Percentiles rank a stretch among this genome's conserved stretches.
phyloP scores from a whole-genome alignment of 1,140 invertebrate species.

The Cepaea nemoralis region DNA sequence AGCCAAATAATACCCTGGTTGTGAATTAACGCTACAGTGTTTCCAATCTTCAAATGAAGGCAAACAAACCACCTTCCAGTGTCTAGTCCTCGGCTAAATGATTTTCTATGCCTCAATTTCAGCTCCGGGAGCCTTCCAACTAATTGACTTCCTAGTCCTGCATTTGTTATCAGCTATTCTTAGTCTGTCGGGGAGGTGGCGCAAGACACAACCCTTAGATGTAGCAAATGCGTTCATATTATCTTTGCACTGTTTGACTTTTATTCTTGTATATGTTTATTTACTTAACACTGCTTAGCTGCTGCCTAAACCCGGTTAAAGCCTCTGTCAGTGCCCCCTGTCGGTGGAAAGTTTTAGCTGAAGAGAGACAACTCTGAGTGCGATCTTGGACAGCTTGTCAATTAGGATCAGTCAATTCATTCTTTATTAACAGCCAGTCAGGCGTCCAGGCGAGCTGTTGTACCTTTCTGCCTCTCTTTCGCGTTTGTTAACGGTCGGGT shows the following conservation, averaged over 20 bases:
- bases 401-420: not conserved
- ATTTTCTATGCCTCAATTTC: too few species aligned
- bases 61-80: too few species aligned
- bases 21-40: too few species aligned
- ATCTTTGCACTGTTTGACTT: not conserved
- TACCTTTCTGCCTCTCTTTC: not conserved
- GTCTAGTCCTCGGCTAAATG: too few species aligned
- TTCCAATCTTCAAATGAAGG: too few species aligned
- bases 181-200: too few species aligned
- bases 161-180: too few species aligned
- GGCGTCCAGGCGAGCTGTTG: not conserved
- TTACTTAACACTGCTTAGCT: not conserved
- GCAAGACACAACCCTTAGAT: too few species aligned
- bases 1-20: too few species aligned
- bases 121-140: too few species aligned
- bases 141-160: too few species aligned
- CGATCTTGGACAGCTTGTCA: slow-evolving; percentile 6
- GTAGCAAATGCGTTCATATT: not conserved
- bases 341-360: not conserved
- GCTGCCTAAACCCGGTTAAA: not conserved
- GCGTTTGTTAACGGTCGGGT: not conserved
- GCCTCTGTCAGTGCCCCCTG: not conserved
- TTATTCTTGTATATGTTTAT: not conserved
- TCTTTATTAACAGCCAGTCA: not conserved
- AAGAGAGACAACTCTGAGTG: slow-evolving; percentile 9